A percentile compares a stretch with the other conserved stretches of the same genome.
Conservation (phyloP, 2,888 invertebrate species). For the Coronaproctus castanopsis region DNA sequence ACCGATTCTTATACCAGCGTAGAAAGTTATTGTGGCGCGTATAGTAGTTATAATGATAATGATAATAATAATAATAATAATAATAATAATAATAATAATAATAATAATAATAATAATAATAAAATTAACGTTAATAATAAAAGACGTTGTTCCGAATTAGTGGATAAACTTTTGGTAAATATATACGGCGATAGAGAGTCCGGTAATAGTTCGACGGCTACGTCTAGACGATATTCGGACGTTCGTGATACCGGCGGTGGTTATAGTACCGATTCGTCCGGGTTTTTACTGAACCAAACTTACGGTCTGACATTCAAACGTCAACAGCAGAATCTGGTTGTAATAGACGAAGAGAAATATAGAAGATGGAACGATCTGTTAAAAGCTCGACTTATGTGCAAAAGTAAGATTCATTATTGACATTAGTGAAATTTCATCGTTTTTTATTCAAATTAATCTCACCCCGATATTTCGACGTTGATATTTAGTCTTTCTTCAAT, state of each 20-base stretch:
- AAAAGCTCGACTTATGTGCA: constrained; percentile 8
- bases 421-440: no score
- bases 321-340: no score
- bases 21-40: no score
- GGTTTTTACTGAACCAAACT: background rate
- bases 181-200: constrained; percentile 8
- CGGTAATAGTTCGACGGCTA: background rate
- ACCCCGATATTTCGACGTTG: no score
- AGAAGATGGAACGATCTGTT: constrained; percentile 3
- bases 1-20: no score
- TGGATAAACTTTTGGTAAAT: constrained; percentile 10
- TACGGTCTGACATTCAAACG: background rate
- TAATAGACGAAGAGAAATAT: constrained; percentile 7
- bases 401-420: no score
- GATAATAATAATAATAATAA: background rate
- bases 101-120: no score
- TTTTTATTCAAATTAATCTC: no score
- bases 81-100: no score
- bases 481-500: no score
- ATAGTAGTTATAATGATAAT: constrained; percentile 2
- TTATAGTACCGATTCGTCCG: constrained; percentile 9
- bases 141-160: constrained; percentile 8
- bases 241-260: background rate
- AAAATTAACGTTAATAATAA: background rate
- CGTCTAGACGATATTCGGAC: background rate